Conservation (phyloP, 92 coral and sea anemone species). For the Heliopora coerulea region DNA sequence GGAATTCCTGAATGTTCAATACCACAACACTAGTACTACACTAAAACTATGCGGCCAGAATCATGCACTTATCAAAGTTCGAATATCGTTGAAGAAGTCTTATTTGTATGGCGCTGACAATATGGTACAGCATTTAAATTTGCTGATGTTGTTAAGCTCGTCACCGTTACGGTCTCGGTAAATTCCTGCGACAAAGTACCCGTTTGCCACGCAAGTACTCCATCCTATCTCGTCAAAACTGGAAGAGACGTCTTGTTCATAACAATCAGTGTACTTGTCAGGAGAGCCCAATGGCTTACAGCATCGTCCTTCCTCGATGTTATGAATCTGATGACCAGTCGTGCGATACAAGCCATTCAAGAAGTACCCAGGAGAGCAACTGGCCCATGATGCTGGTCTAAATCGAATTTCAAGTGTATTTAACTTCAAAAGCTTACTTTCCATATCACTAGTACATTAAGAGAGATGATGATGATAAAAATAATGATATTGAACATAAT, state of each 20-base stretch:
- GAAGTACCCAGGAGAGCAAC: conserved; percentile 17
- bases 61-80: too few species aligned
- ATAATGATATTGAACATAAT: too few species aligned
- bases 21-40: too few species aligned
- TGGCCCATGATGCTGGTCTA: conserved; percentile 9
- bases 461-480: too few species aligned
- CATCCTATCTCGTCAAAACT: conserved; percentile 20
- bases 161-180: conserved; percentile 58
- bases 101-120: too few species aligned
- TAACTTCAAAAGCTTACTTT: too few species aligned
- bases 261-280: neutral
- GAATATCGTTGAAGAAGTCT: too few species aligned
- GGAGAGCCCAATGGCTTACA: conserved; percentile 19
- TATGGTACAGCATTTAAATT: conserved; percentile 63
- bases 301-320: conserved; percentile 27
- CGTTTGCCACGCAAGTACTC: conserved; percentile 31
- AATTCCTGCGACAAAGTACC: conserved; percentile 61
- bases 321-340: neutral
- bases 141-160: conserved; percentile 54
- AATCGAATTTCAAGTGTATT: too few species aligned
- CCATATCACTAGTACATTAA: too few species aligned
- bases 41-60: too few species aligned
- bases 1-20: too few species aligned
- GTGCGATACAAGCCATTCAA: conserved; percentile 16
- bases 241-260: neutral